Conservation (phyloP, 1,140 invertebrate species). For the Sitobion miscanthi region DNA sequence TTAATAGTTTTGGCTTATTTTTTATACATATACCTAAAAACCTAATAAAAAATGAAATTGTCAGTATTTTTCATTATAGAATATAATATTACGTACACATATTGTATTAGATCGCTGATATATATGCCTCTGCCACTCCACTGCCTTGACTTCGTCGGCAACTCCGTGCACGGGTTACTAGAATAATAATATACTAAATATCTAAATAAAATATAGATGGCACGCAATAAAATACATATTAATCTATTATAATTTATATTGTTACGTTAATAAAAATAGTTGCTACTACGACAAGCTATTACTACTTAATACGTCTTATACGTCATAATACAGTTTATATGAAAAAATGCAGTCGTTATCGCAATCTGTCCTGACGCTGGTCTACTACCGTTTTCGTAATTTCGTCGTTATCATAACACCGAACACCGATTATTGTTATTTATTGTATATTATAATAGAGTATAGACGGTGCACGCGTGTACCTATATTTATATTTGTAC, state of each 20-base stretch:
- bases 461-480: not conserved
- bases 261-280: not conserved
- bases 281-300: not conserved
- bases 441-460: not conserved
- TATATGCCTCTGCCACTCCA: not conserved
- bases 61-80: not conserved
- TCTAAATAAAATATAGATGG: not conserved
- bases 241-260: not conserved
- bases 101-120: not conserved
- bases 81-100: not conserved
- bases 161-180: not conserved
- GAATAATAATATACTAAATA: not conserved
- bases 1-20: too few species aligned
- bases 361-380: not conserved
- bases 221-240: not conserved
- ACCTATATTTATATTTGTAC: not conserved
- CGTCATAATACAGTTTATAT: not conserved
- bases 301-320: not conserved
- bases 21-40: too few species aligned
- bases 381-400: not conserved
- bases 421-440: not conserved
- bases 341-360: conserved; percentile 5
- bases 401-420: not conserved
- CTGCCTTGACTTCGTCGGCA: too few species aligned
- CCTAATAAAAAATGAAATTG: too few species aligned